Percentiles rank a stretch among this genome's conserved stretches.
Conservation (phyloP, 2,113 vertebrate genomes). For the Eclectus roratus region DNA sequence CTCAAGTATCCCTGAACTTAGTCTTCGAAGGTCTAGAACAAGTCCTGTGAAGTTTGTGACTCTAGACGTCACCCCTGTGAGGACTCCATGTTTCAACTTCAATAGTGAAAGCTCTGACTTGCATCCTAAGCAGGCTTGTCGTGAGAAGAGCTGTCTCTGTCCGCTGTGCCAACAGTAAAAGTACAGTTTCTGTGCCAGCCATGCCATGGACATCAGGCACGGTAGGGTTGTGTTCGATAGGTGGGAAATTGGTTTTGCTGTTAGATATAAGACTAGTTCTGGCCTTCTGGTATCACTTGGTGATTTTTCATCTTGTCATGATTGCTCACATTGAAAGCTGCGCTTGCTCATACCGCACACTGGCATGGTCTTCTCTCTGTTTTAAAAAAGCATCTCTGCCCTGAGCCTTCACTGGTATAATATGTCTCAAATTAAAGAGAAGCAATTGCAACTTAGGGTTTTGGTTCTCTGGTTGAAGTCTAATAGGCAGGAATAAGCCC, state of each 20-base stretch:
- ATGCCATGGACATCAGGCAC: not conserved
- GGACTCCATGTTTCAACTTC: not conserved
- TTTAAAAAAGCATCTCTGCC: not conserved
- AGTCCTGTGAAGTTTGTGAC: not conserved
- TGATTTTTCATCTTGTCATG: not conserved
- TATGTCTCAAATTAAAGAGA: not conserved
- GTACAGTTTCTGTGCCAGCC: not conserved
- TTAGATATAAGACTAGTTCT: not conserved
- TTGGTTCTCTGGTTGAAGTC: not conserved
- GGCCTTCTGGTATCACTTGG: not conserved
- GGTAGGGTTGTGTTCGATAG: not conserved
- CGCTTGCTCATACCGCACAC: not conserved
- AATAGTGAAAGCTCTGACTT: not conserved
- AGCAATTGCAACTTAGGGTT: not conserved
- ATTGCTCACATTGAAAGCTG: not conserved
- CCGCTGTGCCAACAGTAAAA: not conserved
- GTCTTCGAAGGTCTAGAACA: not conserved
- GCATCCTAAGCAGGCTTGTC: not conserved
- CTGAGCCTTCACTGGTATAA: not conserved
- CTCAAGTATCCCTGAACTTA: not conserved
- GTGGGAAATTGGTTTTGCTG: not conserved
- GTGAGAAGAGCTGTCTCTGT: not conserved
- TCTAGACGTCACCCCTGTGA: not conserved
- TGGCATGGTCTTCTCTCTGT: not conserved
- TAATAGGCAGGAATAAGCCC: not conserved